These are phyloP conservation scores for Semotilus atromaculatus DNA, from an alignment of 2,797 vertebrate genomes.

Conservation along the genomic window DNA sequence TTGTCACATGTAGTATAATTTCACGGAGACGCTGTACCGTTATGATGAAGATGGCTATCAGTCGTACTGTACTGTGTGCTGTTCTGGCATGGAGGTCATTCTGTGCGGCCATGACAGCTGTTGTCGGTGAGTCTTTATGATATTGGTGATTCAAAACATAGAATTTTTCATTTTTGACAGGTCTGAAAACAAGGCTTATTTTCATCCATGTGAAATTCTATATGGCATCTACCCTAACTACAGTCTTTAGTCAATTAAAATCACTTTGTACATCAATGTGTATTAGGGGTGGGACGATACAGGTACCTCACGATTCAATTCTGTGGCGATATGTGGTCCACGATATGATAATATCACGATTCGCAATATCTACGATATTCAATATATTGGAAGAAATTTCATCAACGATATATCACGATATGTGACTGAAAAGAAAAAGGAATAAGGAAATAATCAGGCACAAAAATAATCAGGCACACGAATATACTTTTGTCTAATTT, in stretches of 20 bases:
- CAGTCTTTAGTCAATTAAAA: not conserved
- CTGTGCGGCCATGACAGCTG: conserved; percentile 79
- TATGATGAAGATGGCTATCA: conserved; percentile 83
- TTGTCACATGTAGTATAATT: conserved; percentile 70
- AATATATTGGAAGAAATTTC: too few relatives aligned
- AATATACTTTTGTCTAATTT: too few relatives aligned
- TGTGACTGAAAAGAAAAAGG: too few relatives aligned
- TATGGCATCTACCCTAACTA: not conserved
- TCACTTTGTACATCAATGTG: not conserved
- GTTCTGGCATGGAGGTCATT: conserved; percentile 78
- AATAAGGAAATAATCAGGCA: too few relatives aligned
- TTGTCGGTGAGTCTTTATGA: conserved; percentile 69
- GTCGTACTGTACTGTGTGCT: conserved; percentile 83
- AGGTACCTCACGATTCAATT: too few relatives aligned
- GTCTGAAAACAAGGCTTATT: not conserved
- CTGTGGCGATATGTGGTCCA: too few relatives aligned
- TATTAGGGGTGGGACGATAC: too few relatives aligned
- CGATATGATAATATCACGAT: too few relatives aligned
- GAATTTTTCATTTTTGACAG: not conserved
- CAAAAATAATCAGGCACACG: too few relatives aligned
- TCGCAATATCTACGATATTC: too few relatives aligned
- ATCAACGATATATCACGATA: too few relatives aligned
- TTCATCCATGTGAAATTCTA: not conserved
- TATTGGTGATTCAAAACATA: not conserved
- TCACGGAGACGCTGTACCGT: conserved; percentile 74